These are phyloP conservation scores for Erinaceus europaeus DNA, from an alignment of 2,113 vertebrate genomes.

Conservation along the genomic window DNA sequence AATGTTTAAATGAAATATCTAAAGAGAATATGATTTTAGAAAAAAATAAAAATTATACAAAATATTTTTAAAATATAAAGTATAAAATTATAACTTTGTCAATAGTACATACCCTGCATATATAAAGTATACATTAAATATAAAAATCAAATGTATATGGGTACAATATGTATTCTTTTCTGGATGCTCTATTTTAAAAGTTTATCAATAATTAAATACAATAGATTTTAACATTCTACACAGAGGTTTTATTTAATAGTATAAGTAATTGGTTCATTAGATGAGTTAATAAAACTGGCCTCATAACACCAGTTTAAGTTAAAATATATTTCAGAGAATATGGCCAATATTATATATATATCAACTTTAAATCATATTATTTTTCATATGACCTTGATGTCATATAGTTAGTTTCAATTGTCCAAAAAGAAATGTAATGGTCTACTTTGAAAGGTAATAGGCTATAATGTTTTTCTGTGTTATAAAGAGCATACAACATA, in stretches of 20 bases:
- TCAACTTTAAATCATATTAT: background rate
- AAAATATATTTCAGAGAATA: background rate
- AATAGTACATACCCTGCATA: background rate
- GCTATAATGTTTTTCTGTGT: background rate
- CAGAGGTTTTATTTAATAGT: background rate
- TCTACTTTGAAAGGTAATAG: background rate
- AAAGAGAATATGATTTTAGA: background rate
- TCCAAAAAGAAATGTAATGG: background rate
- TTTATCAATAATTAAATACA: background rate
- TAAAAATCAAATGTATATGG: background rate
- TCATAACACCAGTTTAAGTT: background rate
- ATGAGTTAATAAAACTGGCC: background rate
- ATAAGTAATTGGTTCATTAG: background rate
- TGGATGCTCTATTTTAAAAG: background rate
- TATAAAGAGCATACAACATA: background rate
- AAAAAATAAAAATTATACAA: background rate
- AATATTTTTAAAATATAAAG: background rate
- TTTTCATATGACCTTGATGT: constrained; percentile 19
- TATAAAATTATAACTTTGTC: background rate
- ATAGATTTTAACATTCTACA: background rate
- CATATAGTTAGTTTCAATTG: background rate
- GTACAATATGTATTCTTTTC: background rate
- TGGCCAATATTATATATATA: background rate
- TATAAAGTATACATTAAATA: background rate
- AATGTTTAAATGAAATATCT: background rate